Conservation (phyloP, 2,888 invertebrate species). For the Piscicola geometra region DNA sequence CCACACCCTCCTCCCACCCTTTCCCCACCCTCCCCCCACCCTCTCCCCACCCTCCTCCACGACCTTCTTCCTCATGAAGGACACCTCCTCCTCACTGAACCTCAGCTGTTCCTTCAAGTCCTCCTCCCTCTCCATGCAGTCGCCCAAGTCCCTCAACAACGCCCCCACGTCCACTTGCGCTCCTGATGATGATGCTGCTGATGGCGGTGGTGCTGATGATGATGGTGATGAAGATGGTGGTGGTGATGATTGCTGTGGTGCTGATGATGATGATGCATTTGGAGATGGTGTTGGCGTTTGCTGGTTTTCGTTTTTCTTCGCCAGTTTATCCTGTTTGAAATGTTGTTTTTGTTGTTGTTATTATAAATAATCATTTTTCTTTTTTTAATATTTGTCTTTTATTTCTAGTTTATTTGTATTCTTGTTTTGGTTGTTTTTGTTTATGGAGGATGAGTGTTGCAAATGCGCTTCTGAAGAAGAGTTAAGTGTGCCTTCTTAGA, state of each 20-base stretch:
- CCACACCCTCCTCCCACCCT: too few relatives aligned
- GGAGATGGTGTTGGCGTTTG: background rate
- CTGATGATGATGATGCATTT: background rate
- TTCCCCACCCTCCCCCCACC: too few relatives aligned
- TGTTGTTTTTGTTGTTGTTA: too few relatives aligned
- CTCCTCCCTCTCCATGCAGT: conserved; percentile 85
- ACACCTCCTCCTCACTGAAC: conserved; percentile 83
- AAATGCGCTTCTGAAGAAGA: too few relatives aligned
- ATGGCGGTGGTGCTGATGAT: background rate
- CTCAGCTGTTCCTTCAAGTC: conserved; percentile 85
- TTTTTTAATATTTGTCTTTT: too few relatives aligned
- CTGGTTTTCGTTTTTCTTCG: too few relatives aligned
- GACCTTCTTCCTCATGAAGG: conserved; percentile 71
- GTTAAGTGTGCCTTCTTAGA: too few relatives aligned
- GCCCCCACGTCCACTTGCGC: conserved; percentile 57
- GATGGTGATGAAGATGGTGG: background rate
- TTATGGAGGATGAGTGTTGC: too few relatives aligned
- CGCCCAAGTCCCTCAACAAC: conserved; percentile 78
- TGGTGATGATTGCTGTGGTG: background rate
- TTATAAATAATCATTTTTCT: too few relatives aligned
- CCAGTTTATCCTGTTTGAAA: too few relatives aligned
- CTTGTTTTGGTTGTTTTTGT: too few relatives aligned
- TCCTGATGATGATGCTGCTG: background rate
- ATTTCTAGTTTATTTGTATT: too few relatives aligned
- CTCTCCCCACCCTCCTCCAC: conserved; percentile 90